Base-by-base conservation (phyloP, 1,140 invertebrate species). In the Elysia chlorotica region DNA sequence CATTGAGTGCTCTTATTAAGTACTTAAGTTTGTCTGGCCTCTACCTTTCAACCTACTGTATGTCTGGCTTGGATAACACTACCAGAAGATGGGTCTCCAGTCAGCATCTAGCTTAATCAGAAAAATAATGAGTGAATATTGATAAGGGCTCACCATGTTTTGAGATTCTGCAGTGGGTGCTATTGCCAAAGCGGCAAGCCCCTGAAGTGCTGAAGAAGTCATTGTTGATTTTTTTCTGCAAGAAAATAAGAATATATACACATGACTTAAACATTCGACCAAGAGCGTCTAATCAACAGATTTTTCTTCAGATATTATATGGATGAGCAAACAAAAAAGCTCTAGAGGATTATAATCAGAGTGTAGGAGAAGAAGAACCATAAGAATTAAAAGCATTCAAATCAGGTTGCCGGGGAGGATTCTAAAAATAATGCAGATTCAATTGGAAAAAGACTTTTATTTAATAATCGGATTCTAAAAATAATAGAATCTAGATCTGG, bases 161-260 rank as follows among this genome's bases (percentile, higher is more conserved):
- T 81, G 82, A 25, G 79, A 62, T 33, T 78, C 68, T 38, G 72
- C 66, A 67, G 79, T 75, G 21, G 56, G 38, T 17, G 38, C 62
- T 41, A 73, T 53, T 21, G 78, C 76, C 37, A 78, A n/a, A n/a
- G 81, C 71, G 28, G 76, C 78, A 31, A 86, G 74, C 1, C 82
- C 85, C 61, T 76, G 76, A 70, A 86, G 72, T 14, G 82, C 85
- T 56, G 77, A 54, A 33, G 83, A 81, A 81, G 85, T 83, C 85
- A 86, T 86, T 62, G 33, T 63, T 21, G 41, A 36, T 33, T 48
- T 23, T 25, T 30, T n/a, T 17, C 14, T 2, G 23, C 36, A 62
- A 56, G 28, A 59, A 0, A 17, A 70, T 35, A 2, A 0, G 23
- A 66, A 23, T 4, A 38, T 36, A n/a, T 17, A 59, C 25, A 25